Evolutionary conservation across 2,113 vertebrate genomes (phyloP), one percentile per base, ranked within the genome.

Genomic region (Rhinoderma darwinii): DNA sequence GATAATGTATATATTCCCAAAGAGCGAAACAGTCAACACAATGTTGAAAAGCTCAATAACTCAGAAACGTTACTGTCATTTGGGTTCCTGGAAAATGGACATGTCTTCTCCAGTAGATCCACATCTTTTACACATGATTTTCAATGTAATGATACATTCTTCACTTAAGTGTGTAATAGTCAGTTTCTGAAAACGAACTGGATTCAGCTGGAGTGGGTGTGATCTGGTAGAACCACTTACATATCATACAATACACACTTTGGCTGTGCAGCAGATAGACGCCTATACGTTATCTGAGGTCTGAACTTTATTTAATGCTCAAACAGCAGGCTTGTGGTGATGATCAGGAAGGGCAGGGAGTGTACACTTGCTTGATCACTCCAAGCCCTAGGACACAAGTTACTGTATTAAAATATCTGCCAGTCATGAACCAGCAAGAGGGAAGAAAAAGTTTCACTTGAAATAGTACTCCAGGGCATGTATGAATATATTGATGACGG

Each of bases 241-340:
- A 76, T 63, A 85, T 85, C 44, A 63, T 54, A 85, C 72, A 61
- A 66, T 11, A 63, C 51, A 63, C 43, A 41, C 77, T 77, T 75
- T 47, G 30, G 51, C 82, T 50, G 20, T 74, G 73, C 72, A 76
- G 54, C 47, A 72, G 43, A n/a, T 72, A 51, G 82, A 47, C 70
- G 44, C 83, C 74, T 85, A 20, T 43, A 76, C 83, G 61, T 44
- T 41, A 86, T 66, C 56, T 63, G 56, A 50, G 27, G 74, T 51
- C 56, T 63, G 63, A 37, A 59, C 39, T 77, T 27, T 35, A 37
- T 86, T 56, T 51, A 76, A 86, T 76, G n/a, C n/a, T n/a, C n/a
- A 59, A 17, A 61, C 51, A 59, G 18, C 68, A 74, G 50, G n/a
- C 39, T 70, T 39, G 75, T 79, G 56, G 51, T 61, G 72, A 75